A percentile compares a stretch with the other conserved stretches of the same genome.
These are phyloP conservation scores for Argentina silus DNA, from an alignment of 2,797 vertebrate species.

Conservation along the genomic window DNA sequence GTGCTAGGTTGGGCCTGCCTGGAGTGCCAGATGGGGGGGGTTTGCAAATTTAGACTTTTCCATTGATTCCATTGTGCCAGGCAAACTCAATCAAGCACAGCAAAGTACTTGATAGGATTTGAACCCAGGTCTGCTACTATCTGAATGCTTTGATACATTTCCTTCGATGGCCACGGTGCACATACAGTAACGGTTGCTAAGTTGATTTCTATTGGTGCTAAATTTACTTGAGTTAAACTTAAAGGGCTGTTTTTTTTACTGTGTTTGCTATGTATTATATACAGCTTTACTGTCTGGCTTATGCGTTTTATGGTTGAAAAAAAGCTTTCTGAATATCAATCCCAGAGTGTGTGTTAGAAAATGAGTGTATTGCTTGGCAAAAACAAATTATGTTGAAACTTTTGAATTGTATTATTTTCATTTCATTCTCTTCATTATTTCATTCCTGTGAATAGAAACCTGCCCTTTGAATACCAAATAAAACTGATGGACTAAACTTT, in stretches of 20 bases:
- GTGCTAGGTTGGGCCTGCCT: too few relatives aligned
- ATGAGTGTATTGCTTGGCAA: background rate
- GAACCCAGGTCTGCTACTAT: background rate
- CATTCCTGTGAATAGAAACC: background rate
- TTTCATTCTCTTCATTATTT: too few relatives aligned
- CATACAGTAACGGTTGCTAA: conserved; percentile 1
- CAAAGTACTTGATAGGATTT: too few relatives aligned
- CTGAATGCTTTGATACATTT: background rate
- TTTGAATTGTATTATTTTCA: background rate
- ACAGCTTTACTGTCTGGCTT: background rate
- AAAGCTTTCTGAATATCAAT: background rate
- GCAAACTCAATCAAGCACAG: too few relatives aligned
- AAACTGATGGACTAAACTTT: background rate
- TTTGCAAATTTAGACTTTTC: too few relatives aligned
- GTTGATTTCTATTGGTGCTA: background rate
- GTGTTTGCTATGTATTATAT: background rate
- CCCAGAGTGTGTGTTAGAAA: background rate
- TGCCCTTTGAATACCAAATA: background rate
- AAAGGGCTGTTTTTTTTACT: background rate
- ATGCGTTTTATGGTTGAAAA: background rate
- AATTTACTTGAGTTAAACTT: conserved; percentile 9
- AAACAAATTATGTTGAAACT: background rate
- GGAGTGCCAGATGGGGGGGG: too few relatives aligned
- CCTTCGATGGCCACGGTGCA: background rate
- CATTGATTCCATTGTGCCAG: too few relatives aligned